A percentile compares a stretch with the other conserved stretches of the same genome.
phyloP scores from a whole-genome alignment of 2,113 vertebrate genomes.

The Carassius carassius region DNA sequence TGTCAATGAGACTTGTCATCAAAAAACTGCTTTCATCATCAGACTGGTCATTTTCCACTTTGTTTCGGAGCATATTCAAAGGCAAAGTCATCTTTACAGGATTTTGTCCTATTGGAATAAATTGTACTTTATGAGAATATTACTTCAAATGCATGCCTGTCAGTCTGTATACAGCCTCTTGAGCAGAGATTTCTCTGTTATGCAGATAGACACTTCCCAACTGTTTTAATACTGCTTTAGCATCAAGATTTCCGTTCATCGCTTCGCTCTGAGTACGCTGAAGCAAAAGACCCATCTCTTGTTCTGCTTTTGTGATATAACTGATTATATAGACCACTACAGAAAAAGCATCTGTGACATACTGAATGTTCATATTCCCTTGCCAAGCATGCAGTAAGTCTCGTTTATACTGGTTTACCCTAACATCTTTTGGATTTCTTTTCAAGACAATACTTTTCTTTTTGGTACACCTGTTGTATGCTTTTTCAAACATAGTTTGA shows the following conservation, averaged over 20 bases:
- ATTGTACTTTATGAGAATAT: no score
- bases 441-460: constrained; percentile 42
- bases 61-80: neutral
- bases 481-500: constrained; percentile 23
- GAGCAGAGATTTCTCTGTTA: constrained; percentile 42
- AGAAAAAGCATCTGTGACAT: no score
- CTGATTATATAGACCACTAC: constrained; percentile 41
- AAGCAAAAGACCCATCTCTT: constrained; percentile 46
- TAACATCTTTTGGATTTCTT: constrained; percentile 25
- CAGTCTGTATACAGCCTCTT: no score
- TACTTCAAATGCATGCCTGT: no score
- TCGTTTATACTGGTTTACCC: constrained; percentile 44
- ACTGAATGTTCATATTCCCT: no score
- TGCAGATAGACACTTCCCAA: constrained; percentile 39
- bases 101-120: no score
- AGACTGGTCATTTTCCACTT: neutral
- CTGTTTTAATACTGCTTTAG: constrained; percentile 30
- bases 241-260: constrained; percentile 12
- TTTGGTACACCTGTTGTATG: neutral
- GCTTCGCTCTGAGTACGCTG: constrained; percentile 1
- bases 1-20: constrained; percentile 37
- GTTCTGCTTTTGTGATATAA: constrained; percentile 50
- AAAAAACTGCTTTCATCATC: constrained; percentile 23
- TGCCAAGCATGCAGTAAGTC: no score
- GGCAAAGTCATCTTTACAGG: neutral